Base-by-base conservation (phyloP, 2,113 vertebrate species). In the Oxyruncus cristatus region DNA sequence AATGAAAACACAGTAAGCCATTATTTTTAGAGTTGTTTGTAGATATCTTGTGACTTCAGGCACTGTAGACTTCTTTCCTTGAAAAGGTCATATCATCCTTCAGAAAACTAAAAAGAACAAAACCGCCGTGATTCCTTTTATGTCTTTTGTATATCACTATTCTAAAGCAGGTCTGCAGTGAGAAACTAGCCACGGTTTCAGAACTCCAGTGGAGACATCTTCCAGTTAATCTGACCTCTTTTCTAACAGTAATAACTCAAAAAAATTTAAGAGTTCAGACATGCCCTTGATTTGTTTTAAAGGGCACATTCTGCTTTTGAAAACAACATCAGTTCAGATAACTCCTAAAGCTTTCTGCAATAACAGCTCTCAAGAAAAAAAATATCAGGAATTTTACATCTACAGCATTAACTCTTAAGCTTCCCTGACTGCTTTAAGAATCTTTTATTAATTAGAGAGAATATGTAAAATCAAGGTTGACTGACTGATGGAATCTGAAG, bases 201-300 rank as follows among this genome's bases (percentile, higher is more conserved):
- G 88, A 88, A 81, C 90, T 96, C 83, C 92, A 93, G 68, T 96
- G 68, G 88, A 95, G 90, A 88, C 52, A 81, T 92, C 91, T 88
- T 95, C 90, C 88, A 91, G 79, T 22, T 97, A 94, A 95, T 96
- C 75, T 96, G 96, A 97, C 92, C 95, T 97, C 90, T 92, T 91
- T 90, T 88, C 91, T 79, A 85, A 68, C 61, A 93, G 68, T 84
- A 96, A 89, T 89, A 94, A 93, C 83, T 92, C 30, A 88, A 80
- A 95, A 94, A 92, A 92, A 44, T 12, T 63, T 70, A 62, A 71
- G 82, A 91, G 68, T 93, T 96, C 85, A 96, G 88, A 91, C 61
- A 41, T 91, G 90, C 68, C 90, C 90, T 96, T 95, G 95, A 89
- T 95, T 95, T 96, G 75, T 78, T 96, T 93, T 85, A 96, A 96